Evolutionary conservation across 2,113 vertebrate species (phyloP).

Genomic region (Drymodes brunneopygia): DNA sequence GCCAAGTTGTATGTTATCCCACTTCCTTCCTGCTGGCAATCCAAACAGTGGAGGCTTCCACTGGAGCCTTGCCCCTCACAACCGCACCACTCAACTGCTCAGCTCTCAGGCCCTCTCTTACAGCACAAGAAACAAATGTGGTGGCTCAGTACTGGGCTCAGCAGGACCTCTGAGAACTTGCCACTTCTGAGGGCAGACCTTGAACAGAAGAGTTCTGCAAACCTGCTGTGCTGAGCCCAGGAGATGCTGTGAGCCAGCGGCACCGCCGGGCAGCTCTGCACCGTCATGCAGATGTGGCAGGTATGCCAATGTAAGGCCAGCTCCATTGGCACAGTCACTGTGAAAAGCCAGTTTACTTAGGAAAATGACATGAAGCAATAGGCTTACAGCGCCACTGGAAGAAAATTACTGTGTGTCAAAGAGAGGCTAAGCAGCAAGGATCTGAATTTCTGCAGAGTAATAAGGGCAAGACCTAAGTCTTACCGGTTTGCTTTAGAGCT

Average conservation of each 20-base stretch:
- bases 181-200: neutral
- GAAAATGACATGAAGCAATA: neutral
- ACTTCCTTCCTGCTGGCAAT: constrained; percentile 22
- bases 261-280: accelerated
- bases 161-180: neutral
- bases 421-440: neutral
- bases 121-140: accelerated
- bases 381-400: neutral
- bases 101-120: neutral
- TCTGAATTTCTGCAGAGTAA: neutral
- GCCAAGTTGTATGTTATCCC: neutral
- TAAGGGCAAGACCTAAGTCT: neutral
- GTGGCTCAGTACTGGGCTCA: neutral
- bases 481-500: neutral
- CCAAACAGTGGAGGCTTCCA: constrained; percentile 8
- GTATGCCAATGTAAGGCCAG: neutral
- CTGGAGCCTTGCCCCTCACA: neutral
- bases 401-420: neutral
- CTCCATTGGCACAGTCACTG: neutral
- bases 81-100: neutral
- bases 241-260: accelerated
- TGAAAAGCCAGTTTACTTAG: neutral
- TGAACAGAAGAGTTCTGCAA: neutral
- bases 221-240: neutral
- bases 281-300: neutral